phyloP scores from a whole-genome alignment of 2,888 invertebrate genomes.

The Folsomia manolachei region DNA sequence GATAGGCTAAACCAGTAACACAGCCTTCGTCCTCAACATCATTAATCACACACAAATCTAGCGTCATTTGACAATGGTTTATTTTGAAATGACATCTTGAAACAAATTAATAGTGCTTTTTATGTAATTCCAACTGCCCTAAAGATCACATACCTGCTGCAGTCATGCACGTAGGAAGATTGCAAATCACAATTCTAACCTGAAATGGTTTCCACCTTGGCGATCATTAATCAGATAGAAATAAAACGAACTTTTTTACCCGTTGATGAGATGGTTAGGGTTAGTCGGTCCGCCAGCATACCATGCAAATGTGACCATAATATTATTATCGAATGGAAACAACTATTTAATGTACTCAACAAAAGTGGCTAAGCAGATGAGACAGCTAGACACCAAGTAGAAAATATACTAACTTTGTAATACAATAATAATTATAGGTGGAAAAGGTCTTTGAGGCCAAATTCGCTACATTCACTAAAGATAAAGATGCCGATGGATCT shows the following conservation, averaged over 20 bases:
- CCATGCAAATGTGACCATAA: no score
- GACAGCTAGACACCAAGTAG: no score
- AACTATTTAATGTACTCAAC: no score
- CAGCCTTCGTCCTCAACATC: neutral
- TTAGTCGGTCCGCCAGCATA: no score
- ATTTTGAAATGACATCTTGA: neutral
- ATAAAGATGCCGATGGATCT: no score
- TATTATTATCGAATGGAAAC: no score
- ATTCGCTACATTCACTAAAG: constrained; percentile 19
- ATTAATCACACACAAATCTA: neutral
- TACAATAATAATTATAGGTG: neutral
- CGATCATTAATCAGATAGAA: neutral
- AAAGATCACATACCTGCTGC: no score
- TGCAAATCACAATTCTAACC: neutral
- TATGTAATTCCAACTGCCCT: neutral
- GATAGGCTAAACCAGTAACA: no score
- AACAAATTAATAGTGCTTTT: neutral
- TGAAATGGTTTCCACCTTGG: neutral
- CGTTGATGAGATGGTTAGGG: no score
- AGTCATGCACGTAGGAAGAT: neutral
- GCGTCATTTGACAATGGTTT: neutral
- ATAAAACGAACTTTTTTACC: neutral
- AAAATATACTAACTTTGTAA: neutral
- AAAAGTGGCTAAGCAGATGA: no score
- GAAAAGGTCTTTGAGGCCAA: neutral